Conservation (phyloP, 2,888 invertebrate genomes). For the Archips xylosteana region DNA sequence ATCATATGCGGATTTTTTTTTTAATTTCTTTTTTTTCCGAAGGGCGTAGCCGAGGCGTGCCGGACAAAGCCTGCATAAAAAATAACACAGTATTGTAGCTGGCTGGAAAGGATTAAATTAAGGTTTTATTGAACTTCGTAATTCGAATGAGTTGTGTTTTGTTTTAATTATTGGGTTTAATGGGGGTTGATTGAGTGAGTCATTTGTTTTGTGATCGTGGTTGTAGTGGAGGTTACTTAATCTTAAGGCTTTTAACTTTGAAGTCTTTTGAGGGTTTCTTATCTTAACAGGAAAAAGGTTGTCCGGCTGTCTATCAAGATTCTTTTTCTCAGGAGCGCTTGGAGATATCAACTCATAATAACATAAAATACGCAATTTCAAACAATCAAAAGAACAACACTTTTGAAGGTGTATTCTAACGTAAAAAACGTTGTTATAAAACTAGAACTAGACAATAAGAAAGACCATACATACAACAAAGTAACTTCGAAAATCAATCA, state of each 20-base stretch:
- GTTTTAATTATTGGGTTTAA: constrained; percentile 33
- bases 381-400: no score
- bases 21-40: constrained; percentile 56
- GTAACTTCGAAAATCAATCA: no score
- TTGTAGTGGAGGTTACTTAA: constrained; percentile 17
- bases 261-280: background rate
- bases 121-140: constrained; percentile 42
- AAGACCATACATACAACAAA: no score
- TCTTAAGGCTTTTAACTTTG: background rate
- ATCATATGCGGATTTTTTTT: constrained; percentile 80
- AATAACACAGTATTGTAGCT: constrained; percentile 58
- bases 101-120: constrained; percentile 42
- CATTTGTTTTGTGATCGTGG: constrained; percentile 33
- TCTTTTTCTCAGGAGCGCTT: no score
- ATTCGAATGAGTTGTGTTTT: constrained; percentile 37
- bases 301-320: no score
- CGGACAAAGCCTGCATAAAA: constrained; percentile 68
- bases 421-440: no score
- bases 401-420: no score
- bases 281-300: no score
- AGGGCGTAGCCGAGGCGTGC: constrained; percentile 71
- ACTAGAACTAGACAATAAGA: no score
- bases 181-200: constrained; percentile 38
- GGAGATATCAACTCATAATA: no score
- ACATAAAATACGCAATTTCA: no score